Conservation (phyloP, 2,888 invertebrate species). For the Leucophora obtusa region DNA sequence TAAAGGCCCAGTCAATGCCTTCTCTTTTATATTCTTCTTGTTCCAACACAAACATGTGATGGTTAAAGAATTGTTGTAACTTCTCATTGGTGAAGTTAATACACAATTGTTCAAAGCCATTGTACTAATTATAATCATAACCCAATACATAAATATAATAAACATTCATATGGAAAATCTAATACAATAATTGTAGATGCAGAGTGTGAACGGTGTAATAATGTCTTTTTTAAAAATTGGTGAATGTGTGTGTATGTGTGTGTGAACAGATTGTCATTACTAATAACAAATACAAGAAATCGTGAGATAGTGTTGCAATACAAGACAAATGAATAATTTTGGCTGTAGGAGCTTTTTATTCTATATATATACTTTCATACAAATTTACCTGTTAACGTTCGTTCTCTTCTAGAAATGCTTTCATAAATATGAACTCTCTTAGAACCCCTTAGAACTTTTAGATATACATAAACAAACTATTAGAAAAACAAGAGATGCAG, state of each 20-base stretch:
- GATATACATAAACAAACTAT: neutral
- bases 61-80: constrained; percentile 99
- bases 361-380: neutral
- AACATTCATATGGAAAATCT: no score
- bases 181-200: no score
- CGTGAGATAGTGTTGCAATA: neutral
- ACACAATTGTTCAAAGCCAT: constrained; percentile 99
- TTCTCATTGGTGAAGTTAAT: constrained; percentile 99
- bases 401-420: neutral
- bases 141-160: no score
- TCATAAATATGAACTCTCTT: neutral
- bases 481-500: neutral
- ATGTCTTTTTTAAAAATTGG: no score
- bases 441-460: neutral
- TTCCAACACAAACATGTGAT: constrained; percentile 99
- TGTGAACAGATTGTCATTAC: neutral
- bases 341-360: neutral
- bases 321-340: neutral
- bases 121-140: constrained; percentile 83
- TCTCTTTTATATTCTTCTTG: constrained; percentile 99
- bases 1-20: constrained; percentile 98
- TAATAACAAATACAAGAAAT: neutral
- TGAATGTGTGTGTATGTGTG: neutral
- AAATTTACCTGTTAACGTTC: neutral
- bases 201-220: neutral